Base-by-base conservation (phyloP, 2,888 invertebrate species). In the Sphaerophoria taeniata region DNA sequence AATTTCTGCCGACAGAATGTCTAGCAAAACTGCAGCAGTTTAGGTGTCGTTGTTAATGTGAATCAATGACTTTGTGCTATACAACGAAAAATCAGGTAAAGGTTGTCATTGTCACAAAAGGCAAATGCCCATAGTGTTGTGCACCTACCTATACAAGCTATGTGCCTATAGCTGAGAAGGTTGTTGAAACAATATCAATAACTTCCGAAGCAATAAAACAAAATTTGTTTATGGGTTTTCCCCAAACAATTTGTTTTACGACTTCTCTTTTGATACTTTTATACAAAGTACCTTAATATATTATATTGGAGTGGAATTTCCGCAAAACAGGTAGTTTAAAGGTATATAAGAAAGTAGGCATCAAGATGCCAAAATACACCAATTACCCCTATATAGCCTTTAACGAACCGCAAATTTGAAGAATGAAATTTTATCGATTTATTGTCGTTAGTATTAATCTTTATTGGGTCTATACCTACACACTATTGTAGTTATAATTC, bases 151-250 rank as follows among this genome's bases (percentile, higher is more conserved):
- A 78, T 33, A 24, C 49, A 16, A 14, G n/a, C n/a, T n/a, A n/a
- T n/a, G n/a, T n/a, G n/a, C 34, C 55, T 36, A n/a, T 16, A 16
- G 6, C n/a, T 43, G n/a, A 43, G 9, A 43, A 14, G 16, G 67
- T 67, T 36, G 34, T 39, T 14, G 43, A 67, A 49, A 60, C 63
- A 69, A 75, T 84, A 24, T 74, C 84, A 76, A 72, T 76, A 76
- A 84, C 84, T 84, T 84, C 84, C 75, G 84, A 24, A 72, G 72
- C 75, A 61, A 76, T 84, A 76, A 84, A 84, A 72, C 31, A 69
- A 75, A 80, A 84, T 84, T 80, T 84, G 84, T 80, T 84, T 84
- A 84, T 72, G 84, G 82, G 84, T 80, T 84, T 84, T 80, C 80
- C 80, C 75, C 24, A 61, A 58, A 84, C 58, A 79, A 55, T 79